Conservation (phyloP, 2,797 vertebrate species). For the Acrossocheilus fasciatus region DNA sequence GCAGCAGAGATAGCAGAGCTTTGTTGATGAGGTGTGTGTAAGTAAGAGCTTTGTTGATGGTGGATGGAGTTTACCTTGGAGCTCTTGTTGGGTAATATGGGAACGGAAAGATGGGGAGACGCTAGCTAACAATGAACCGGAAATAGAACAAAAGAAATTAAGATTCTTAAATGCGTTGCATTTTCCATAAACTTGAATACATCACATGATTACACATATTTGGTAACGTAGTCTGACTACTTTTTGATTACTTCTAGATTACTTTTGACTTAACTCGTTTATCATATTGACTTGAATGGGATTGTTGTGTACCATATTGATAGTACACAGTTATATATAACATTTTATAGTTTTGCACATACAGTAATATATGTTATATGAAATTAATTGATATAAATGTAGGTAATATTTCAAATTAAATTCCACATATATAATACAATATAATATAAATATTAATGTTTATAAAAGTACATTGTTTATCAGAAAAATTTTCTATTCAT, state of each 20-base stretch:
- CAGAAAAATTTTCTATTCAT: too few relatives aligned
- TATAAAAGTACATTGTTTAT: too few relatives aligned
- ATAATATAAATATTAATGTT: too few relatives aligned
- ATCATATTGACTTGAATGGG: background rate
- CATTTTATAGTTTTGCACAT: too few relatives aligned
- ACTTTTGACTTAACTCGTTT: background rate
- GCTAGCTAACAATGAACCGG: conserved; percentile 80
- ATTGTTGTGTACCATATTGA: background rate
- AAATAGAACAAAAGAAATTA: background rate
- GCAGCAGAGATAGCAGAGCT: conserved; percentile 86
- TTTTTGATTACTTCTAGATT: background rate
- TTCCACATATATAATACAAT: too few relatives aligned
- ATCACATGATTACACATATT: background rate
- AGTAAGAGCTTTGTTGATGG: conserved; percentile 86
- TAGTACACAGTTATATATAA: too few relatives aligned
- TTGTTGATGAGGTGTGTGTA: conserved; percentile 81
- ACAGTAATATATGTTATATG: too few relatives aligned
- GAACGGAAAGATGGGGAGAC: conserved; percentile 78
- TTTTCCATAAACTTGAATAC: background rate
- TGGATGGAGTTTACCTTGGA: conserved; percentile 98
- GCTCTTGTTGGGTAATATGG: conserved; percentile 87
- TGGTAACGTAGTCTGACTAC: background rate
- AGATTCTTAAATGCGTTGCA: background rate
- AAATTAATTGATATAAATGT: too few relatives aligned
- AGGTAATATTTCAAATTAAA: too few relatives aligned